phyloP scores from a whole-genome alignment of 2,888 invertebrate species.

The Ephialtes manifestator region DNA sequence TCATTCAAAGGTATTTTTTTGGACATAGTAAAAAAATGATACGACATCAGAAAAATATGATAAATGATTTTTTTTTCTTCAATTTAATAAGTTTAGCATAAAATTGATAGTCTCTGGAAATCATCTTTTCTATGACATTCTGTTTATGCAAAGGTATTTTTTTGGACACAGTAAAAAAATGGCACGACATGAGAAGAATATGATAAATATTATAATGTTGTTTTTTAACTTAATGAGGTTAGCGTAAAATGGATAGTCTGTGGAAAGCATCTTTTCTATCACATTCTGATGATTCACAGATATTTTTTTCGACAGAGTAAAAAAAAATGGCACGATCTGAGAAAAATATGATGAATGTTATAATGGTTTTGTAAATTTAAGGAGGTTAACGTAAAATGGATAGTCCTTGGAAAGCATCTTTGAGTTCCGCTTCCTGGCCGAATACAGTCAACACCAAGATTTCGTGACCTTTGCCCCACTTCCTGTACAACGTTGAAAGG shows the following conservation, averaged over 20 bases:
- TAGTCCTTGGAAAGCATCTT: constrained; percentile 84
- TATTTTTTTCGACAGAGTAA: background rate
- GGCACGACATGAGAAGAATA: no score
- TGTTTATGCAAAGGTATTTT: no score
- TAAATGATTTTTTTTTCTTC: no score
- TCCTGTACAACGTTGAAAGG: constrained; percentile 67
- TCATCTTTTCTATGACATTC: no score
- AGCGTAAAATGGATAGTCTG: no score
- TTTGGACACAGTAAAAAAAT: no score
- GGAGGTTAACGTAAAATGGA: constrained; percentile 69
- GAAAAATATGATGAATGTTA: background rate
- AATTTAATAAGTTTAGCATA: no score
- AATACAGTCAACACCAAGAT: constrained; percentile 86
- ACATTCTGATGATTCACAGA: background rate
- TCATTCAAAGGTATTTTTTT: background rate
- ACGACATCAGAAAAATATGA: no score
- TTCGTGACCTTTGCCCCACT: constrained; percentile 68
- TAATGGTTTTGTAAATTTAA: background rate
- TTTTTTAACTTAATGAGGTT: no score
- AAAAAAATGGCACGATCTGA: background rate
- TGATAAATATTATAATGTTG: no score
- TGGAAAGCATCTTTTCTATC: background rate
- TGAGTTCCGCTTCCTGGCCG: constrained; percentile 86
- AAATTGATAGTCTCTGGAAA: no score
- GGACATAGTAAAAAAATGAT: background rate